Conservation (phyloP, 2,797 vertebrate species). For the Sebastes cheni region DNA sequence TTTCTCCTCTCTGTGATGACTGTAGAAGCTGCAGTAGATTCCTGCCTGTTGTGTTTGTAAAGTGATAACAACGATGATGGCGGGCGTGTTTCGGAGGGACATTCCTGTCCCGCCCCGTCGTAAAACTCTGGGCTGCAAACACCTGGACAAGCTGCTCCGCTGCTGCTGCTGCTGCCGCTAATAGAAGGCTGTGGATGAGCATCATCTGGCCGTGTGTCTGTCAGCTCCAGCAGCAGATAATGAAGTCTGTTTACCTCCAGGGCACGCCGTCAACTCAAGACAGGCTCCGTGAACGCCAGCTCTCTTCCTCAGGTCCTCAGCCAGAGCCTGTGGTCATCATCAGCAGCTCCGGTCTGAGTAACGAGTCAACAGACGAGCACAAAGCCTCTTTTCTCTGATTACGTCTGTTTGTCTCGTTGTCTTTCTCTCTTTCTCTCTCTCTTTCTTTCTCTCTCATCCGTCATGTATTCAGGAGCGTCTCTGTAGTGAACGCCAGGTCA, state of each 20-base stretch:
- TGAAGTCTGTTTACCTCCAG: constrained; percentile 45
- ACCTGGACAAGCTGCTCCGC: constrained; percentile 67
- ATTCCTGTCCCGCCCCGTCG: constrained; percentile 71
- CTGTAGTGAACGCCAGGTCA: neutral
- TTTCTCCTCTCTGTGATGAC: neutral
- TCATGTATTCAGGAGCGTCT: neutral
- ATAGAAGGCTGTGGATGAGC: neutral
- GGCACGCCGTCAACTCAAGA: constrained; percentile 25
- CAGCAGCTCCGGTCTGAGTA: too few relatives aligned
- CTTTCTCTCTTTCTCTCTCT: constrained; percentile 6
- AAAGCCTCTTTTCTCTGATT: constrained; percentile 45
- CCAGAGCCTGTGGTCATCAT: constrained; percentile 14
- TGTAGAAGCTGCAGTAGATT: neutral
- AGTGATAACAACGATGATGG: constrained; percentile 12
- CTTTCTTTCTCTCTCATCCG: neutral
- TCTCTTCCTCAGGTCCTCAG: neutral
- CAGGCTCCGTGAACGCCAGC: constrained; percentile 16
- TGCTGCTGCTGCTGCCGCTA: neutral
- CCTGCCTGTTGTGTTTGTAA: constrained; percentile 18
- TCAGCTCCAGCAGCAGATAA: constrained; percentile 29
- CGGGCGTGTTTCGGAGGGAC: constrained; percentile 35
- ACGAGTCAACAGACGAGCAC: constrained; percentile 9
- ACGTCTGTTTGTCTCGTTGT: constrained; percentile 44
- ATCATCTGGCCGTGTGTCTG: constrained; percentile 33
- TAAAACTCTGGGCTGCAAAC: constrained; percentile 68